Base-by-base conservation (phyloP, 2,888 invertebrate species). In the Drosophila acutilabella region DNA sequence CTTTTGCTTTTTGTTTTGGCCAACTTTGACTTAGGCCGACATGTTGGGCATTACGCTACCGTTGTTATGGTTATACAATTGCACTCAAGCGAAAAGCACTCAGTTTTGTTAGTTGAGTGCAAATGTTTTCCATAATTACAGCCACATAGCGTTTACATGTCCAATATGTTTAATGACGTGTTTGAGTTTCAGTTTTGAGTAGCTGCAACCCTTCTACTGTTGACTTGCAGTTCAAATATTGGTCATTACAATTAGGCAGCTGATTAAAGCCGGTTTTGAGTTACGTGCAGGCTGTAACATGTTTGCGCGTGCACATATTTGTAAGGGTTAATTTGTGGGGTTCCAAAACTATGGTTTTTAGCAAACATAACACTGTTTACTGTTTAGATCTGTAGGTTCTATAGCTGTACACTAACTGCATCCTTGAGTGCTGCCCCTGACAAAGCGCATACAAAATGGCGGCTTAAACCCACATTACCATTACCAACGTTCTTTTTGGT, bases 241-340 rank as follows among this genome's bases (percentile, higher is more conserved):
- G 87, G 89, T 71, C 74, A 88, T 88, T 70, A 56, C 81, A 88
- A 83, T 83, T 83, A 86, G 65, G 47, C 87, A 64, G 71, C 58
- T 71, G 42, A 80, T 64, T 72, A 69, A 36, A 44, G 45, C 59
- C 48, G 67, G 82, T 73, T 85, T 88, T 60, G 16, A 48, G 64
- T 82, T 88, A 57, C 81, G 64, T 40, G 42, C 58, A 58, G 5
- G 42, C 18, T 30, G 10, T 1, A 10, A 13, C 7, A 45, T 45
- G 23, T n/a, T 2, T 20, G n/a, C 7, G 14, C 14, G 14, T 40
- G 40, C 70, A 69, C 50, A 26, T 16, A 10, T 33, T 45, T 14
- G 30, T 40, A 2, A 16, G 53, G 53, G 41, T 18, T 73, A 16
- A 16, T 18, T 5, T 14, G n/a, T 14, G 47, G 30, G 30, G 1